A percentile compares a stretch with the other conserved stretches of the same genome.
Conservation (phyloP, 2,113 vertebrate genomes). For the Hypomesus transpacificus region DNA sequence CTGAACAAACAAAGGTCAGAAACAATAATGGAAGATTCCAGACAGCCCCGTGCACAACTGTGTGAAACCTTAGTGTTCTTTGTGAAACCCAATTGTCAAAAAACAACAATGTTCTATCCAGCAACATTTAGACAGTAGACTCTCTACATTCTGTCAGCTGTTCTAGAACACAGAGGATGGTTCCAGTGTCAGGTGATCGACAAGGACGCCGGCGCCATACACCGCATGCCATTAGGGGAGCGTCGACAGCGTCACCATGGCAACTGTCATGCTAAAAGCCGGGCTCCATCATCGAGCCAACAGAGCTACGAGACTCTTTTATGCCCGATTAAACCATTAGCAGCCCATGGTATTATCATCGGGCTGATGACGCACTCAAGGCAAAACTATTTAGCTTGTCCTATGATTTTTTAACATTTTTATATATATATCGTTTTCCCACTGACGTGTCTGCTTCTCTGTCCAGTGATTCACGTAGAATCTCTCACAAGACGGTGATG, state of each 20-base stretch:
- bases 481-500: not conserved
- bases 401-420: slow-evolving; percentile 2
- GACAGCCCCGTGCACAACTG: no score
- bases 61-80: no score
- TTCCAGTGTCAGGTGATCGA: slow-evolving; percentile 42
- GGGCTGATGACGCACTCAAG: slow-evolving; percentile 29
- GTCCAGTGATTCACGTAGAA: not conserved
- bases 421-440: not conserved
- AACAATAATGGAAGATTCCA: not conserved
- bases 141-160: slow-evolving; percentile 25
- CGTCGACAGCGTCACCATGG: slow-evolving; percentile 64
- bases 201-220: slow-evolving; percentile 39
- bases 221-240: slow-evolving; percentile 53
- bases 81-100: slow-evolving; percentile 10
- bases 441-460: not conserved
- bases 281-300: slow-evolving; percentile 38
- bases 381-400: slow-evolving; percentile 20
- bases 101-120: slow-evolving; percentile 4
- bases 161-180: slow-evolving; percentile 54
- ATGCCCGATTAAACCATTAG: slow-evolving; percentile 50
- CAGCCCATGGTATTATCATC: slow-evolving; percentile 41
- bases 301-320: slow-evolving; percentile 37
- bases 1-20: slow-evolving; percentile 49
- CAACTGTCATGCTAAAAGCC: slow-evolving; percentile 63
- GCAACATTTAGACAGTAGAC: not conserved